These are phyloP conservation scores for Burhinus bistriatus DNA, from an alignment of 2,113 vertebrate species.

Conservation along the genomic window DNA sequence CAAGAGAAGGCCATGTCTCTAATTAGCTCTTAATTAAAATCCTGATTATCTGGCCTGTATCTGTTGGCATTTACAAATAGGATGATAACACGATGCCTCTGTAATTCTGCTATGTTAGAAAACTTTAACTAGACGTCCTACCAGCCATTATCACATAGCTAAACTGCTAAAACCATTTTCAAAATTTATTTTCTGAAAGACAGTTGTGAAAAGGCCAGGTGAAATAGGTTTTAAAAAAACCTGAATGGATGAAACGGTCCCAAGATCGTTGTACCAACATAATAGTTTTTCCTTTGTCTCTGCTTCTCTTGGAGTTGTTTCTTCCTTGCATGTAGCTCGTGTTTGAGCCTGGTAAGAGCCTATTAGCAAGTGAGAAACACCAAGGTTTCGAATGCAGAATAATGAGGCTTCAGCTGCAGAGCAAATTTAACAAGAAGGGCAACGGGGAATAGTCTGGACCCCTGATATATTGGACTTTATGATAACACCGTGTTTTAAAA, in stretches of 20 bases:
- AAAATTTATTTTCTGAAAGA: not conserved
- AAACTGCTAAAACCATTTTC: not conserved
- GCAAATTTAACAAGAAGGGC: not conserved
- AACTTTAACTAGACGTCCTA: not conserved
- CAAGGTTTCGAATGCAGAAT: not conserved
- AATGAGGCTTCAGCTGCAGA: not conserved
- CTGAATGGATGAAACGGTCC: not conserved
- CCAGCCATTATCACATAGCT: not conserved
- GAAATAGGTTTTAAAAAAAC: not conserved
- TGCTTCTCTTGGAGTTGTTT: not conserved
- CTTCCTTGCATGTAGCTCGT: not conserved
- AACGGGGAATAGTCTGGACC: not conserved
- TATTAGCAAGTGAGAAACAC: not conserved
- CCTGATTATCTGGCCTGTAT: not conserved
- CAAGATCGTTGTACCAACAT: not conserved
- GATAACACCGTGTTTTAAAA: not conserved
- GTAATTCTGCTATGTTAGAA: not conserved
- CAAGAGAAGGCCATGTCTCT: not conserved
- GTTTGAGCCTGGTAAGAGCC: not conserved
- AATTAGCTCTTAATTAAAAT: slow-evolving; percentile 45
- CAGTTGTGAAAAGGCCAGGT: not conserved
- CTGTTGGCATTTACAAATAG: not conserved
- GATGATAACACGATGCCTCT: not conserved
- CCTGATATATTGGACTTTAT: not conserved
- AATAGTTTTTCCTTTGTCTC: not conserved